Percentiles rank a stretch among this genome's conserved stretches.
Conservation (phyloP, 2,888 invertebrate genomes). For the Sericinus montela region DNA sequence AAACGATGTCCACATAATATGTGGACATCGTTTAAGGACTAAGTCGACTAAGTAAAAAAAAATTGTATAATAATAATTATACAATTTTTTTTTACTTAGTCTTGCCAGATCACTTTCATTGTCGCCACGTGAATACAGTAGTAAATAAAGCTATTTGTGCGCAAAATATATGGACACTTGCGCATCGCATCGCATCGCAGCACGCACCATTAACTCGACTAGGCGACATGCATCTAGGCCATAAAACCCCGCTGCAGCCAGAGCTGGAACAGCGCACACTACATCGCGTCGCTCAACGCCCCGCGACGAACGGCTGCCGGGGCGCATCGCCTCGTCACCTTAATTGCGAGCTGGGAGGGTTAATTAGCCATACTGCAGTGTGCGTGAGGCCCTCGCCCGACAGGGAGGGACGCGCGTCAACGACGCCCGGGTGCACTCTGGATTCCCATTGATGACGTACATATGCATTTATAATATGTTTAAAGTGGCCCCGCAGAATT, state of each 20-base stretch:
- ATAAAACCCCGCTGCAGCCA: neutral
- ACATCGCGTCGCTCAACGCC: conserved; percentile 1
- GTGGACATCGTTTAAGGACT: too few relatives aligned
- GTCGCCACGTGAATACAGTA: too few relatives aligned
- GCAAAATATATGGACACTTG: neutral
- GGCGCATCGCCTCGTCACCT: neutral
- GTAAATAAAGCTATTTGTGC: too few relatives aligned
- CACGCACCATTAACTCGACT: neutral
- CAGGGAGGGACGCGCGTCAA: neutral
- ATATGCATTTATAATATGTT: neutral
- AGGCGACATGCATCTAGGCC: neutral
- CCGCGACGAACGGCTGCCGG: neutral
- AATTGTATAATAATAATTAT: too few relatives aligned
- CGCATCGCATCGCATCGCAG: neutral
- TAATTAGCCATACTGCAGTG: conserved; percentile 8
- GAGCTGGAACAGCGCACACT: neutral
- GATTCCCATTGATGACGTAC: neutral
- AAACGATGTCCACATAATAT: too few relatives aligned
- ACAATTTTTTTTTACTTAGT: too few relatives aligned
- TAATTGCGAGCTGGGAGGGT: conserved; percentile 8
- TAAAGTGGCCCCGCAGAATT: too few relatives aligned
- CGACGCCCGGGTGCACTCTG: neutral
- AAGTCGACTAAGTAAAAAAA: too few relatives aligned
- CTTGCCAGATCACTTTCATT: too few relatives aligned
- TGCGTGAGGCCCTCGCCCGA: neutral